Base-by-base conservation (phyloP, 2,888 invertebrate genomes). In the Brenthis ino region DNA sequence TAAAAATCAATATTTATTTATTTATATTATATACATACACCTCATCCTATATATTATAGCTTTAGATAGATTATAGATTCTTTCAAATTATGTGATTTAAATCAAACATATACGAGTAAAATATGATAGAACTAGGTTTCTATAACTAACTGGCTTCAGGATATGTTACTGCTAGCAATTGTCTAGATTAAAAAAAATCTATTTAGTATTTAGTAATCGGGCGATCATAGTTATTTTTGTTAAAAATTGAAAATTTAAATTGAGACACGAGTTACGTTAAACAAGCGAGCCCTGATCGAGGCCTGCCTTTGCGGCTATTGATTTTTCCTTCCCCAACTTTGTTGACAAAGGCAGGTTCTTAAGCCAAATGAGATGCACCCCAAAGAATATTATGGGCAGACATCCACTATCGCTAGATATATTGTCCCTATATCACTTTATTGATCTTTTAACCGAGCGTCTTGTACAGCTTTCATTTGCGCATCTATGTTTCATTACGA, bases 341-440 rank as follows among this genome's bases (percentile, higher is more conserved):
- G 92, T 93, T 93, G 92, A 93, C 92, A 93, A 91, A 92, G 93
- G 91, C 90, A 88, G 89, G 92, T 92, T 92, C 93, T 92, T 92
- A 91, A 88, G 87, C 90, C 89, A 92, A 93, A 93, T 93, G 92
- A 93, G 93, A 93, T 93, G 92, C 92, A 93, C 92, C 92, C 92
- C 87, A 91, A 92, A 93, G 91, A 91, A 93, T 93, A 93, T 93
- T 93, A 93, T 90, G 91, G 92, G 88, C 92, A 91, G 92, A 91
- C 92, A 91, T 91, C 84, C 91, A 80, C 79, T 80, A 79, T 78
- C 76, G 77, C 73, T 77, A 74, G 76, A 76, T 78, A 75, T 76
- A 77, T 72, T 74, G 73, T 67, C 74, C 77, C 76, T 74, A 77
- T 77, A 77, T 77, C 75, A 70, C 74, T 73, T 75, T 79, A 79